Base-by-base conservation (phyloP, 2,797 vertebrate species). In the Semotilus atromaculatus region DNA sequence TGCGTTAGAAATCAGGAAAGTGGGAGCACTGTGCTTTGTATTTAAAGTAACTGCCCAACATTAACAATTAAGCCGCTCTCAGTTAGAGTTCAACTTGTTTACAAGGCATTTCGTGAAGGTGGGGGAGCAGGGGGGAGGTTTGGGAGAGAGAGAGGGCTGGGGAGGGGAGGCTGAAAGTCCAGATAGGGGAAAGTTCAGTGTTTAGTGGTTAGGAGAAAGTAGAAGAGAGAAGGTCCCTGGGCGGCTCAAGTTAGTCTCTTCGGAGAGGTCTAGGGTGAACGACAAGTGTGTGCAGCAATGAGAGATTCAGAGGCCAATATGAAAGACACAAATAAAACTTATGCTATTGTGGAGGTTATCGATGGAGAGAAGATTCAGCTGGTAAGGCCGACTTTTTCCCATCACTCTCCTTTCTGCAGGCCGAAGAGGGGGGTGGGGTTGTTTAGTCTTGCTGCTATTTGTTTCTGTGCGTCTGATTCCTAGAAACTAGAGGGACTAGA, bases 41-140 rank as follows among this genome's bases (percentile, higher is more conserved):
- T 94, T 90, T 91, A 74, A 92, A 89, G 83, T 82, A 90, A 89
- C 90, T 87, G 90, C 90, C 90, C 90, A 90, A 93, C 95, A 96
- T 96, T 95, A 96, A 96, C 95, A 96, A 96, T 96, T 96, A 96
- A 96, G 93, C 94, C 87, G 80, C 89, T 86, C 84, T 90, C 90
- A 93, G 95, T 96, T 95, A 96, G 94, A 93, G 94, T 95, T 96
- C 94, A 96, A 96, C 95, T 94, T 96, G 95, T 96, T 96, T 95
- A 96, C 95, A 92, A 95, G 94, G 92, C 90, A 90, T 94, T 93
- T 75, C 38, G 90, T 89, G 81, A 81, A 91, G 88, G 89, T 88
- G 90, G 78, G 80, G 74, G 85, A 67, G 82, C 68, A 76, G 80
- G 80, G 83, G 75, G 82, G 45, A 70, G 67, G 62, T 80, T 88